Evolutionary conservation across 2,888 invertebrate species (phyloP).

Genomic region (Mythimna pallens): DNA sequence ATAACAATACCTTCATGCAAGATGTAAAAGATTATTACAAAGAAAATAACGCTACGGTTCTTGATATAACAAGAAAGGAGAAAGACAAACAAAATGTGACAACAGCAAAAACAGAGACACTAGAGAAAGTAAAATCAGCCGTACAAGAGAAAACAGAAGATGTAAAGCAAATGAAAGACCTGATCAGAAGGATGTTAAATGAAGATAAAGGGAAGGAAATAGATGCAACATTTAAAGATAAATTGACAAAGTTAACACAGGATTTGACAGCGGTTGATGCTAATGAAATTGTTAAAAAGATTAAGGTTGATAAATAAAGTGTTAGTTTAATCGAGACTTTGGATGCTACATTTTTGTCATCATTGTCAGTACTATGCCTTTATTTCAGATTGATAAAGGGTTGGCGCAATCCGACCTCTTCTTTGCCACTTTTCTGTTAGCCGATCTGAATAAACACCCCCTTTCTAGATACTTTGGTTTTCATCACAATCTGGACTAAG

Average conservation of each 20-base stretch:
- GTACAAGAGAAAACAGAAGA: slow-evolving; percentile 52
- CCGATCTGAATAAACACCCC: no score
- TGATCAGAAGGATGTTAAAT: slow-evolving; percentile 77
- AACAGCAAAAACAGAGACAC: not conserved
- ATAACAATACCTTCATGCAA: slow-evolving; percentile 66
- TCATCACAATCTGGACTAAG: no score
- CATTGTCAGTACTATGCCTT: not conserved
- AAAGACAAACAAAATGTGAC: slow-evolving; percentile 35
- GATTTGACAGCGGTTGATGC: slow-evolving; percentile 69
- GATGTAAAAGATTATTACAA: slow-evolving; percentile 70
- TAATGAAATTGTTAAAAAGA: slow-evolving; percentile 66
- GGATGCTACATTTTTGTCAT: not conserved
- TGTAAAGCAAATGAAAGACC: slow-evolving; percentile 72
- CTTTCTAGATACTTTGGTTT: no score
- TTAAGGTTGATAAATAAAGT: slow-evolving; percentile 57
- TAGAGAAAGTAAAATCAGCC: not conserved
- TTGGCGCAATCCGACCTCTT: no score
- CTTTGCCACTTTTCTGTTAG: no score
- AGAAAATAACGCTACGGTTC: slow-evolving; percentile 82
- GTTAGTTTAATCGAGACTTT: not conserved
- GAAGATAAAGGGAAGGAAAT: slow-evolving; percentile 69
- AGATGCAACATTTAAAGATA: slow-evolving; percentile 73
- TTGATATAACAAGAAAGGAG: slow-evolving; percentile 69
- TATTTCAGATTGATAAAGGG: no score
- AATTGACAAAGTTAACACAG: slow-evolving; percentile 70